A percentile compares a stretch with the other conserved stretches of the same genome.
These are phyloP conservation scores for Narcine bancroftii DNA, from an alignment of 2,113 vertebrate genomes.

Conservation along the genomic window DNA sequence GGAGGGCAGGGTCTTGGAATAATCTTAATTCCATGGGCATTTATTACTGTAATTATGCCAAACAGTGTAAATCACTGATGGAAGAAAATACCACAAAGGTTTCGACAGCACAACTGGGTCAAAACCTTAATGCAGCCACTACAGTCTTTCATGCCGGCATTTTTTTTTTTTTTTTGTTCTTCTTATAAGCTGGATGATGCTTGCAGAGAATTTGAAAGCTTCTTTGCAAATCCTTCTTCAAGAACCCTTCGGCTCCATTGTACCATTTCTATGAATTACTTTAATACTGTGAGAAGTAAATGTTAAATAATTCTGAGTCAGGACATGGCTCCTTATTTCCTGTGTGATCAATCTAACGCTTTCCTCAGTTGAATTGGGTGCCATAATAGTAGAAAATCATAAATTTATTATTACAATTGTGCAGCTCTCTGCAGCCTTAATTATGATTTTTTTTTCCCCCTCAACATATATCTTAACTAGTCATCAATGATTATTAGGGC, in stretches of 20 bases:
- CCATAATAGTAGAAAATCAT: not conserved
- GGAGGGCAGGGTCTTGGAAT: conserved; percentile 6
- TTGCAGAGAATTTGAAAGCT: not conserved
- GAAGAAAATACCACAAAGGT: conserved; percentile 15
- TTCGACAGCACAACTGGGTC: not conserved
- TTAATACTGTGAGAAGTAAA: not conserved
- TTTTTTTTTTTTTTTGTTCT: not conserved
- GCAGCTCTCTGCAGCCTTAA: not conserved
- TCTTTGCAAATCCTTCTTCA: not conserved
- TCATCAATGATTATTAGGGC: not conserved
- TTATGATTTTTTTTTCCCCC: not conserved
- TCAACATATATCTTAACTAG: conserved; percentile 14
- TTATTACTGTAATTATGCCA: conserved; percentile 26
- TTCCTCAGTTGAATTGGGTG: not conserved
- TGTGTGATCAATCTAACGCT: not conserved
- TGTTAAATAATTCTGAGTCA: not conserved
- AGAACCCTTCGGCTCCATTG: not conserved
- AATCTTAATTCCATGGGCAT: conserved; percentile 23
- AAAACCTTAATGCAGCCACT: not conserved
- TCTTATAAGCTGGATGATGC: not conserved
- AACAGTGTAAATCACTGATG: not conserved
- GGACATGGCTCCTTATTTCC: not conserved
- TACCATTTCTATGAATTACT: not conserved
- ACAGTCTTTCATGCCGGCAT: not conserved
- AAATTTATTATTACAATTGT: not conserved